phyloP scores from a whole-genome alignment of 2,797 vertebrate genomes.

The Spinus olivaceus region DNA sequence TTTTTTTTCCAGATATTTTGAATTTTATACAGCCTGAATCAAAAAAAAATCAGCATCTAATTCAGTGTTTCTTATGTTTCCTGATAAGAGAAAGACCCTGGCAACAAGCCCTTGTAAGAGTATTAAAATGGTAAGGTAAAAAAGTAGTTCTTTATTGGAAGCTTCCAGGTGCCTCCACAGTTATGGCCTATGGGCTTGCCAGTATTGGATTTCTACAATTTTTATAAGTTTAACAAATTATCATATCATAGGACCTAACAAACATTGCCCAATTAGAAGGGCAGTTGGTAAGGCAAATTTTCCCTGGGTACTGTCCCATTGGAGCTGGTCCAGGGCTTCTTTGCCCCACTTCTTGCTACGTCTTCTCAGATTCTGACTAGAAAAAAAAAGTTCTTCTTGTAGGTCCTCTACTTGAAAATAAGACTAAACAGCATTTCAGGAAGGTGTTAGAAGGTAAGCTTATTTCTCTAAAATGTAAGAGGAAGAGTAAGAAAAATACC shows the following conservation, averaged over 20 bases:
- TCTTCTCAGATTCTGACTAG: not conserved
- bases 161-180: not conserved
- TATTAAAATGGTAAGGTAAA: not conserved
- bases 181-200: accelerated
- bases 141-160: not conserved
- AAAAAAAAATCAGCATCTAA: not conserved
- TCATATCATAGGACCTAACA: not conserved
- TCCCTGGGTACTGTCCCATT: not conserved
- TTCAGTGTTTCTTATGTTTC: not conserved
- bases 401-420: not conserved
- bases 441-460: not conserved
- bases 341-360: not conserved
- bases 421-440: not conserved
- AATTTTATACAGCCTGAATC: not conserved
- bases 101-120: not conserved
- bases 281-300: not conserved
- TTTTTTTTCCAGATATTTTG: not conserved
- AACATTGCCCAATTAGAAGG: not conserved
- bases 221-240: not conserved
- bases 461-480: not conserved
- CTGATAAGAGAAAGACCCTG: not conserved
- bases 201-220: not conserved
- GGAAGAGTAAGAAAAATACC: not conserved
- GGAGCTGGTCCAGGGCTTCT: not conserved
- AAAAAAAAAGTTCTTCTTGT: not conserved